Percentiles rank a stretch among this genome's conserved stretches.
These are phyloP conservation scores for Chrosomus eos DNA, from an alignment of 2,797 vertebrate genomes.

Conservation along the genomic window DNA sequence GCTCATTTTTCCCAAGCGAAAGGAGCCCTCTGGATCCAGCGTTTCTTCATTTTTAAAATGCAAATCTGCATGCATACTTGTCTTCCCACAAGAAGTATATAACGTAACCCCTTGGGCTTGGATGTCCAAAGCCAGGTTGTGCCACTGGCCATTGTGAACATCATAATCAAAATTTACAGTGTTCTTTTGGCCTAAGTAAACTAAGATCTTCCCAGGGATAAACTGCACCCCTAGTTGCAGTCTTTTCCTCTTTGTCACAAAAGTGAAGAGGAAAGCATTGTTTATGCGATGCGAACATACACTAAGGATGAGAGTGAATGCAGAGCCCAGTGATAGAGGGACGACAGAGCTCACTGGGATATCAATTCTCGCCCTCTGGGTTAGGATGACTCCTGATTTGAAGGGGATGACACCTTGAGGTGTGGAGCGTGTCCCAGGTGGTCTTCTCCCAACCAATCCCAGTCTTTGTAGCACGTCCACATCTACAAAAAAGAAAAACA, in stretches of 20 bases:
- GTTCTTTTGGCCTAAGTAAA: slow-evolving; percentile 86
- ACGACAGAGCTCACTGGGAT: slow-evolving; percentile 80
- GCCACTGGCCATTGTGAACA: slow-evolving; percentile 92
- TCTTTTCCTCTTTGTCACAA: slow-evolving; percentile 85
- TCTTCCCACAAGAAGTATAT: slow-evolving; percentile 90
- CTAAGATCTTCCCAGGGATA: slow-evolving; percentile 82
- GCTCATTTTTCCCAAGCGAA: slow-evolving; percentile 92
- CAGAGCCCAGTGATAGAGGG: slow-evolving; percentile 77
- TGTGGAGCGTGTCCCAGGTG: slow-evolving; percentile 70
- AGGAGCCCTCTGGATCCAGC: slow-evolving; percentile 89
- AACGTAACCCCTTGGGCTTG: slow-evolving; percentile 83
- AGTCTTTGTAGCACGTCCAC: slow-evolving; percentile 93
- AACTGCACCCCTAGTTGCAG: slow-evolving; percentile 94
- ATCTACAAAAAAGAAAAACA: slow-evolving; percentile 77
- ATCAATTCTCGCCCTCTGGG: slow-evolving; percentile 84
- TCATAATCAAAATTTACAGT: slow-evolving; percentile 92
- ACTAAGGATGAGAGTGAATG: slow-evolving; percentile 89
- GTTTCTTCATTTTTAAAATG: slow-evolving; percentile 81
- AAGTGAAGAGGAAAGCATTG: slow-evolving; percentile 90
- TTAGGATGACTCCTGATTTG: slow-evolving; percentile 92
- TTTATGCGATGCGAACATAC: slow-evolving; percentile 93
- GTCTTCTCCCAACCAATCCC: slow-evolving; percentile 84
- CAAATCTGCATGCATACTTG: slow-evolving; percentile 81
- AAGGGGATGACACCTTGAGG: slow-evolving; percentile 91
- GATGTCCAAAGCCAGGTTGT: slow-evolving; percentile 88